These are phyloP conservation scores for Actinia equina DNA, from an alignment of 64 coral and sea anemone genomes.

Conservation along the genomic window DNA sequence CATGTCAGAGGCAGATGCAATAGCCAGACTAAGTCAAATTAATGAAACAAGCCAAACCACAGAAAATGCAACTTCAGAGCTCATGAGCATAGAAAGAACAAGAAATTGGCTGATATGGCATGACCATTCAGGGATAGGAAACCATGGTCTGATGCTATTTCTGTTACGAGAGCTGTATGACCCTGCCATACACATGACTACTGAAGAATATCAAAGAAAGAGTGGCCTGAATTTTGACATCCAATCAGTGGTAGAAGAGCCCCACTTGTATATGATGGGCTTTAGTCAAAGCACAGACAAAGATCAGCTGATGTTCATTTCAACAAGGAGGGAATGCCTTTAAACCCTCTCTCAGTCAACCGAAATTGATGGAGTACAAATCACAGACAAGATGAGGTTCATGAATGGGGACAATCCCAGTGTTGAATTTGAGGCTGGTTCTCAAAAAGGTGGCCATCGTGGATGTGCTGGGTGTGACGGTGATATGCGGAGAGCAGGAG, in stretches of 20 bases:
- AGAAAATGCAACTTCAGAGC: not conserved
- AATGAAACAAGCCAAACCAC: not conserved
- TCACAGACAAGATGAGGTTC: conserved; percentile 28
- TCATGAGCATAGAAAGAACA: not conserved
- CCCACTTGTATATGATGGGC: conserved; percentile 38
- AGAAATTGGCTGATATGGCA: conserved; percentile 30
- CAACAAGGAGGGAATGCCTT: conserved; percentile 26
- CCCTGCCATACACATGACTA: conserved; percentile 18
- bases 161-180: conserved; percentile 5
- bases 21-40: not conserved
- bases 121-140: conserved; percentile 21
- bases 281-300: conserved; percentile 26
- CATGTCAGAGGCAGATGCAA: not conserved
- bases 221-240: conserved; percentile 26
- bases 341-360: not conserved
- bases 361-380: not conserved
- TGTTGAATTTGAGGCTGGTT: conserved; percentile 31
- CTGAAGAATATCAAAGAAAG: not conserved
- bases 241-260: conserved; percentile 28
- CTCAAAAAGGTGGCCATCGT: conserved; percentile 31
- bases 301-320: conserved; percentile 12
- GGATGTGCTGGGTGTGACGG: conserved; percentile 46
- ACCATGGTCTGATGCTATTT: conserved; percentile 21
- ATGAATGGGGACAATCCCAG: conserved; percentile 41
- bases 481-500: not conserved